Percentiles rank a stretch among this genome's conserved stretches.
Evolutionary conservation across 2,888 invertebrate species (phyloP).

Genomic region (Nemoura dubitans): DNA sequence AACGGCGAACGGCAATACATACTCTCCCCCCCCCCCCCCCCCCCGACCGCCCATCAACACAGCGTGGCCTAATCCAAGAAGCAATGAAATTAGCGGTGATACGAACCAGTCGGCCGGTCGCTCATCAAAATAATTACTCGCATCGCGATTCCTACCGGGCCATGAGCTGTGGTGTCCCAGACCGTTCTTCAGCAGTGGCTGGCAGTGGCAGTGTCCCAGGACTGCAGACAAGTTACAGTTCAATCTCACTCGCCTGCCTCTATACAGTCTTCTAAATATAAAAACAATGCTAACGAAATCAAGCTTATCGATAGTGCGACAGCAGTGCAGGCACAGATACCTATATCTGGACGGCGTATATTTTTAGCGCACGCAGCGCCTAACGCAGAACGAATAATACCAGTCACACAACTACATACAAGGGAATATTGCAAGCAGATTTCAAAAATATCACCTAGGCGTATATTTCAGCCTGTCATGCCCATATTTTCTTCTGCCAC

Average conservation of each 20-base stretch:
- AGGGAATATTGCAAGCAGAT: slow-evolving; percentile 2
- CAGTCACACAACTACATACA: background rate
- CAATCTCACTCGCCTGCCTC: no score
- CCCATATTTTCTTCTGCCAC: slow-evolving; percentile 36
- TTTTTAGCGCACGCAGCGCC: background rate
- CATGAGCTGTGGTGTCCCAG: no score
- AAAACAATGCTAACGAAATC: no score
- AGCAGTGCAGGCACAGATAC: background rate
- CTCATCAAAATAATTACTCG: no score
- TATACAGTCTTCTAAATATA: no score
- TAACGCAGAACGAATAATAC: background rate
- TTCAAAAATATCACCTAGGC: background rate
- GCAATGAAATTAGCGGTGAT: slow-evolving; percentile 33
- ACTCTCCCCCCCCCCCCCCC: background rate
- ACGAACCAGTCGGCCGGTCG: background rate
- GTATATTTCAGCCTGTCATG: slow-evolving; percentile 24
- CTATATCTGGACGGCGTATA: background rate
- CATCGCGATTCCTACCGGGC: no score
- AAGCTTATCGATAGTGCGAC: no score
- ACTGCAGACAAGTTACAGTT: no score
- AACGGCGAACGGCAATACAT: background rate
- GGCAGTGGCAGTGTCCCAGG: no score
- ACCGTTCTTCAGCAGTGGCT: no score
- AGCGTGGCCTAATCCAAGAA: slow-evolving; percentile 35
- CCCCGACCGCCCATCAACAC: no score